These are phyloP conservation scores for Dynastes hyllus DNA, from an alignment of 2,888 invertebrate genomes.

Conservation along the genomic window DNA sequence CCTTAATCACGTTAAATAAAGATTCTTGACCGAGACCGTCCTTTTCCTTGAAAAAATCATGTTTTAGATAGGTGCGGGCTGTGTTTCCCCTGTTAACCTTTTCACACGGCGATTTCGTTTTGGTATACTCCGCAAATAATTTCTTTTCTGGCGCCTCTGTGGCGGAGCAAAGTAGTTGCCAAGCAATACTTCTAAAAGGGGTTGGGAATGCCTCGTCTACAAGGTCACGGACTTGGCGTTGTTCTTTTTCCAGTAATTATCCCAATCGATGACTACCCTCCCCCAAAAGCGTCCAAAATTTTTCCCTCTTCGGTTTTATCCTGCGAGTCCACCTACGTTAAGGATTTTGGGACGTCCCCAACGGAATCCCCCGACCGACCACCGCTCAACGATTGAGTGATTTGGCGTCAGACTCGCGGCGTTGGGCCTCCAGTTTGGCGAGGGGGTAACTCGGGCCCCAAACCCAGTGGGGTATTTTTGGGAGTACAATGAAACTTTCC, in stretches of 20 bases:
- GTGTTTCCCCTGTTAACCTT: slow-evolving; percentile 98
- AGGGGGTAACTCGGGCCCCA: slow-evolving; percentile 88
- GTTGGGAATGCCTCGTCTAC: slow-evolving; percentile 97
- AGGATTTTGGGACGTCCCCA: slow-evolving; percentile 93
- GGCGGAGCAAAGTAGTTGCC: slow-evolving; percentile 97
- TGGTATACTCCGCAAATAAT: slow-evolving; percentile 96
- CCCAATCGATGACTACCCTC: slow-evolving; percentile 96
- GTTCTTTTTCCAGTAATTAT: slow-evolving; percentile 91
- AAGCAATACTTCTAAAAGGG: slow-evolving; percentile 97
- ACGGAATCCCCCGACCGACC: slow-evolving; percentile 81
- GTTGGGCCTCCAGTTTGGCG: slow-evolving; percentile 97
- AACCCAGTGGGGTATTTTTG: slow-evolving; percentile 66
- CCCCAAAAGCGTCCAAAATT: slow-evolving; percentile 95
- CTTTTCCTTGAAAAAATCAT: slow-evolving; percentile 99
- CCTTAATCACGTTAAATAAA: slow-evolving; percentile 99
- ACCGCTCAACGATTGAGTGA: slow-evolving; percentile 85
- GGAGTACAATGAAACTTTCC: slow-evolving; percentile 63
- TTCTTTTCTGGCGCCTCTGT: slow-evolving; percentile 92
- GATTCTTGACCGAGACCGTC: slow-evolving; percentile 98
- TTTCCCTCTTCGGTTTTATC: slow-evolving; percentile 79
- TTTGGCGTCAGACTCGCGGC: slow-evolving; percentile 96
- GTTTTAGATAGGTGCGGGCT: slow-evolving; percentile 98
- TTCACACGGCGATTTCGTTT: slow-evolving; percentile 97
- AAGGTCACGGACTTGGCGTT: slow-evolving; percentile 93
- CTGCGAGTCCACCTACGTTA: slow-evolving; percentile 85